A percentile compares a stretch with the other conserved stretches of the same genome.
Conservation (phyloP, 2,113 vertebrate species). For the Neolamprologus devosi region DNA sequence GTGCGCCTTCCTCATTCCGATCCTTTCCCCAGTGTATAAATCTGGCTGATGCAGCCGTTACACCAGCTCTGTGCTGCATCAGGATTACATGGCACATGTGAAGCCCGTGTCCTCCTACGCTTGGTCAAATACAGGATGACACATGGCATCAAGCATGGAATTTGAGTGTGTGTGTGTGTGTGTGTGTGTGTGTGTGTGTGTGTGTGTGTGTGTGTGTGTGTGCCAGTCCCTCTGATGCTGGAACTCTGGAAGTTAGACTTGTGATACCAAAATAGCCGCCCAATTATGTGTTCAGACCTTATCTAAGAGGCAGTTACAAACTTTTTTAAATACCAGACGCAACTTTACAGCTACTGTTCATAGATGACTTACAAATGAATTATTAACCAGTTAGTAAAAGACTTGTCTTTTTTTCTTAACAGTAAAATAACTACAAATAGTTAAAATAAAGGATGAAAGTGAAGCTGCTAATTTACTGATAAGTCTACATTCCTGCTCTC, state of each 20-base stretch:
- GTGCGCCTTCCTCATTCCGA: slow-evolving; percentile 16
- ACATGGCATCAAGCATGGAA: slow-evolving; percentile 16
- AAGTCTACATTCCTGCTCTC: neutral
- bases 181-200: neutral
- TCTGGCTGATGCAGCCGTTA: slow-evolving; percentile 48
- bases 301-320: neutral
- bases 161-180: neutral
- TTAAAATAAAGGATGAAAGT: neutral
- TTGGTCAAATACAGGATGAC: slow-evolving; percentile 28
- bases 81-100: slow-evolving; percentile 55
- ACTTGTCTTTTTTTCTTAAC: neutral
- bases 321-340: neutral
- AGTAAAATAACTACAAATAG: neutral
- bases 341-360: neutral
- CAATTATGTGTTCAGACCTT: neutral
- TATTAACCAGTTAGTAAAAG: neutral
- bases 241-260: neutral
- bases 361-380: neutral
- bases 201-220: neutral
- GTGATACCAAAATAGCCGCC: neutral
- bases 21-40: slow-evolving; percentile 46
- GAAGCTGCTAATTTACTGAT: neutral
- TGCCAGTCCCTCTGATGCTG: neutral
- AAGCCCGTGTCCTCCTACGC: slow-evolving; percentile 39
- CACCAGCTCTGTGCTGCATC: slow-evolving; percentile 46